These are phyloP conservation scores for Teleiodes luculella DNA, from an alignment of 2,888 invertebrate species.

Conservation along the genomic window DNA sequence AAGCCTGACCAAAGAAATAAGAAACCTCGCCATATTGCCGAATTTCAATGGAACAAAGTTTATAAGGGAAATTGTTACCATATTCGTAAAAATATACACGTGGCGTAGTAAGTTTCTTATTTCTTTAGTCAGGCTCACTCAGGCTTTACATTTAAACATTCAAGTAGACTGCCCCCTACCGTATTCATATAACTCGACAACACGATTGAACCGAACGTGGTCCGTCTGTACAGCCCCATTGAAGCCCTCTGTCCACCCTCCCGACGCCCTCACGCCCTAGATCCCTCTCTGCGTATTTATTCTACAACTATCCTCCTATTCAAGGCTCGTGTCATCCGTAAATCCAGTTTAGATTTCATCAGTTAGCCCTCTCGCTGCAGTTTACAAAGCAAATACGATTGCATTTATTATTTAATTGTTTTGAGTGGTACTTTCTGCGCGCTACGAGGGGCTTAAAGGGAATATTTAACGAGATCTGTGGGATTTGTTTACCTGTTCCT, in stretches of 20 bases:
- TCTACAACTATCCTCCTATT: slow-evolving; percentile 69
- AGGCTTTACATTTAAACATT: too few species aligned
- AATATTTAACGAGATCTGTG: slow-evolving; percentile 24
- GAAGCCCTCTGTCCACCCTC: background rate
- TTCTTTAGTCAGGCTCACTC: too few species aligned
- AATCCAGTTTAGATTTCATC: slow-evolving; percentile 73
- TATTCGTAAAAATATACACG: too few species aligned
- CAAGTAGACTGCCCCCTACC: too few species aligned
- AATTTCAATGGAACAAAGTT: too few species aligned
- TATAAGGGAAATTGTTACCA: too few species aligned
- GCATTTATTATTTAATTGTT: slow-evolving; percentile 73
- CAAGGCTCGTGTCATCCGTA: slow-evolving; percentile 63
- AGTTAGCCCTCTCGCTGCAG: slow-evolving; percentile 36
- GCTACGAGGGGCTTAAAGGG: slow-evolving; percentile 43
- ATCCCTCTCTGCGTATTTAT: slow-evolving; percentile 62
- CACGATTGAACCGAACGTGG: too few species aligned
- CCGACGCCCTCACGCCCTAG: slow-evolving; percentile 28
- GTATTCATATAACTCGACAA: too few species aligned
- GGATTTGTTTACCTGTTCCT: background rate
- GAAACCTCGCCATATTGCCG: too few species aligned
- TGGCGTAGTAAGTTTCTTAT: too few species aligned
- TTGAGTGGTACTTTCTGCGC: slow-evolving; percentile 54
- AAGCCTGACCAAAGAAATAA: too few species aligned
- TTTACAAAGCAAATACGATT: slow-evolving; percentile 67
- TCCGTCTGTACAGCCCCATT: background rate